These are phyloP conservation scores for Phaedon cochleariae DNA, from an alignment of 2,888 invertebrate species.

Conservation along the genomic window DNA sequence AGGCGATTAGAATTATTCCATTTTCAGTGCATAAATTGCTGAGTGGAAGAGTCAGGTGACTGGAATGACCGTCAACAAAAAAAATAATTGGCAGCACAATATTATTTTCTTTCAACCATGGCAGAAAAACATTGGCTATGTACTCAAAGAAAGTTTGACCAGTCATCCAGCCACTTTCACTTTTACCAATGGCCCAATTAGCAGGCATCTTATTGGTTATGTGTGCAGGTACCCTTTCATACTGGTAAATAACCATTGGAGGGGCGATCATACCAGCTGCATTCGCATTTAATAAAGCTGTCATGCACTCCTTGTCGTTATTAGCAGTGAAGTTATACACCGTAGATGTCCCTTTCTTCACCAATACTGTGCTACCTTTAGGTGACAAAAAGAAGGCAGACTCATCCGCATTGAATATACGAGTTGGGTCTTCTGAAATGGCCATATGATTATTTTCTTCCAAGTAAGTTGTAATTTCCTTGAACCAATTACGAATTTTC, in stretches of 20 bases:
- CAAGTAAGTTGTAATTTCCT: conserved; percentile 19
- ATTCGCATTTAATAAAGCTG: conserved; percentile 28
- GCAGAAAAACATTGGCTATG: conserved; percentile 51
- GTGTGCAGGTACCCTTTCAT: conserved; percentile 29
- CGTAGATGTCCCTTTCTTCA: conserved; percentile 12
- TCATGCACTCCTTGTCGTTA: conserved; percentile 24
- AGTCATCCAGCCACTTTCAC: conserved; percentile 53
- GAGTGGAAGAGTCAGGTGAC: conserved; percentile 25
- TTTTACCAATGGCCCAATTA: conserved; percentile 28
- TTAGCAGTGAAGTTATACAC: conserved; percentile 24
- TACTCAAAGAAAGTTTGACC: conserved; percentile 53
- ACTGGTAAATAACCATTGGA: conserved; percentile 27
- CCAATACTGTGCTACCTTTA: conserved; percentile 10
- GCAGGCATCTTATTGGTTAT: conserved; percentile 21
- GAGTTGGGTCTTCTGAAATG: conserved; percentile 9
- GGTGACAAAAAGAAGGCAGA: conserved; percentile 19
- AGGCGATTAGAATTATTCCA: conserved; percentile 20
- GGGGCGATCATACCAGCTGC: conserved; percentile 23
- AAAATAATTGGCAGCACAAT: conserved; percentile 25
- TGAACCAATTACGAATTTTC: conserved; percentile 25
- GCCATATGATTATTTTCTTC: conserved; percentile 20
- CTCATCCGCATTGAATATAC: conserved; percentile 24
- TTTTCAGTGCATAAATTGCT: conserved; percentile 27
- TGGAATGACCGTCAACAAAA: conserved; percentile 25
- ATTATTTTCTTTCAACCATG: conserved; percentile 27